phyloP scores from a whole-genome alignment of 2,888 invertebrate genomes.

The Fragum whitleyi region DNA sequence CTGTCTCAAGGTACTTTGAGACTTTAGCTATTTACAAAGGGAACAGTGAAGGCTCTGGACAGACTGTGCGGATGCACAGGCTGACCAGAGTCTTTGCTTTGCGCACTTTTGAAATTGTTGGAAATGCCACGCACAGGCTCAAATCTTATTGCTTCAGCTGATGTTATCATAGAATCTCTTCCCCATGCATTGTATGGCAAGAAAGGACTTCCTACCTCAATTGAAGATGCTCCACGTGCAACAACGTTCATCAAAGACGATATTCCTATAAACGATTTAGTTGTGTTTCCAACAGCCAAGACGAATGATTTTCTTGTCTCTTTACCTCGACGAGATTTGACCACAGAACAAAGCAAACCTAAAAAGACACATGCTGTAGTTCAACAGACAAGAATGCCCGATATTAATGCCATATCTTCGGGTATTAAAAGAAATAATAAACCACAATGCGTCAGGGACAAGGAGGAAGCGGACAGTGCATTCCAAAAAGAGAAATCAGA shows the following conservation, averaged over 20 bases:
- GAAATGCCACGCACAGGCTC: too few species aligned
- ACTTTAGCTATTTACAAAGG: too few species aligned
- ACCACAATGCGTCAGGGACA: background rate
- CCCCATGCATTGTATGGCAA: constrained; percentile 21
- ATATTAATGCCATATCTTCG: background rate
- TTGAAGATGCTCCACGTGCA: constrained; percentile 26
- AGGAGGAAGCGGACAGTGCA: background rate
- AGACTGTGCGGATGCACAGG: background rate
- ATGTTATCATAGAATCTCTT: constrained; percentile 29
- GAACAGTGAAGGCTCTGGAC: background rate
- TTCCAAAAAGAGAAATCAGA: background rate
- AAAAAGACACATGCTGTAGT: constrained; percentile 2
- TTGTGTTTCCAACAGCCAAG: constrained; percentile 28
- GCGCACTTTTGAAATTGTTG: too few species aligned
- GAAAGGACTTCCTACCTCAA: constrained; percentile 9
- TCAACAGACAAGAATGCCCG: background rate
- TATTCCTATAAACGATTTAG: background rate
- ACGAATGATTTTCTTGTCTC: constrained; percentile 28
- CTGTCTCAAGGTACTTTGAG: too few species aligned
- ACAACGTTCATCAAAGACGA: constrained; percentile 21
- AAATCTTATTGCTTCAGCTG: constrained; percentile 23
- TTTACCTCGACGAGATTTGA: background rate
- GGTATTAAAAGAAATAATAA: background rate
- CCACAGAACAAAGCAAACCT: background rate
- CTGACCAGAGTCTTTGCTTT: too few species aligned